phyloP scores from a whole-genome alignment of 2,888 invertebrate species.

The Agrenia bidenticulata region DNA sequence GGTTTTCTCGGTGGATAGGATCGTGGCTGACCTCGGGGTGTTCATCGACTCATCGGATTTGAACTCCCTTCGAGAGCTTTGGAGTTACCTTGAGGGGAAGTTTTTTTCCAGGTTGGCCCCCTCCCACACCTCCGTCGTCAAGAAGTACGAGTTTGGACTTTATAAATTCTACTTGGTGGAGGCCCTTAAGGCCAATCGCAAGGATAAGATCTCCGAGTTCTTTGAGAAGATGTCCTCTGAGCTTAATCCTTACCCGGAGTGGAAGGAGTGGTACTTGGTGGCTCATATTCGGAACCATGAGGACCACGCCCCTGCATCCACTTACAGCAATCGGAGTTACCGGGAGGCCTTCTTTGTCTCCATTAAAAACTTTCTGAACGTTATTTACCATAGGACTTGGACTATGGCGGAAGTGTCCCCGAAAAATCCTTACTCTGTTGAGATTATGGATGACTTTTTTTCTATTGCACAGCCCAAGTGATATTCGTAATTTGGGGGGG shows the following conservation, averaged over 20 bases:
- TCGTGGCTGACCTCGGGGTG: constrained; percentile 50
- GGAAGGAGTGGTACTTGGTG: constrained; percentile 32
- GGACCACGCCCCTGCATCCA: constrained; percentile 48
- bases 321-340: constrained; percentile 51
- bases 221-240: constrained; percentile 83
- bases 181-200: constrained; percentile 75
- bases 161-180: constrained; percentile 83
- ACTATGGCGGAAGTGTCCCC: constrained; percentile 51
- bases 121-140: constrained; percentile 64
- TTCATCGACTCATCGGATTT: constrained; percentile 68
- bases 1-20: constrained; percentile 48
- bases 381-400: constrained; percentile 53
- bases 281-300: constrained; percentile 50
- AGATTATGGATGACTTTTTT: constrained; percentile 53
- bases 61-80: constrained; percentile 76
- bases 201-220: constrained; percentile 86
- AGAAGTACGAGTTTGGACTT: constrained; percentile 55
- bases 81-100: constrained; percentile 83
- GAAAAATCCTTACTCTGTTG: constrained; percentile 53
- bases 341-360: constrained; percentile 52
- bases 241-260: constrained; percentile 75
- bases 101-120: constrained; percentile 86
- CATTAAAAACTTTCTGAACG: constrained; percentile 52
- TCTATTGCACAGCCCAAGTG: constrained; percentile 53
- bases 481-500: too few relatives aligned